phyloP scores from a whole-genome alignment of 2,888 invertebrate species.

The Scotopteryx bipunctaria region DNA sequence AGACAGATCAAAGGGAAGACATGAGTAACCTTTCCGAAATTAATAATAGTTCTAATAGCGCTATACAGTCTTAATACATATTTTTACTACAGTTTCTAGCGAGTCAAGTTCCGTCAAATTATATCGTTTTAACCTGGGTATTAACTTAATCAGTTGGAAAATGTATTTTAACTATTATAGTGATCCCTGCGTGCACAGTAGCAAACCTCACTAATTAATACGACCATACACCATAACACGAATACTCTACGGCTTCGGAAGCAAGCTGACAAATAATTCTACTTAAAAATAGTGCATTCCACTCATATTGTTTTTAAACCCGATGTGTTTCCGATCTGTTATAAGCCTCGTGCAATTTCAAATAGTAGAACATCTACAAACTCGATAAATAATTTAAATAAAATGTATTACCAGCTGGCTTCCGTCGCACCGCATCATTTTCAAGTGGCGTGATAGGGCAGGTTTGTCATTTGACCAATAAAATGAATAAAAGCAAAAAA shows the following conservation, averaged over 20 bases:
- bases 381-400: slow-evolving; percentile 1
- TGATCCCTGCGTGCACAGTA: not conserved
- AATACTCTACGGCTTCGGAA: slow-evolving; percentile 16
- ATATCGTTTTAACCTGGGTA: no score
- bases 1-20: no score
- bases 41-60: no score
- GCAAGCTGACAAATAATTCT: slow-evolving; percentile 15
- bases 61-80: no score
- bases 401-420: slow-evolving; percentile 19
- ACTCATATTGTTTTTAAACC: not conserved
- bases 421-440: slow-evolving; percentile 19
- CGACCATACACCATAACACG: not conserved
- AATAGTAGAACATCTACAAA: slow-evolving; percentile 4
- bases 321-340: no score
- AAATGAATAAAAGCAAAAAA: slow-evolving; percentile 7
- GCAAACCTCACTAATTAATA: not conserved
- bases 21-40: no score
- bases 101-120: no score
- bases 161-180: no score
- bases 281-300: not conserved
- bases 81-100: no score
- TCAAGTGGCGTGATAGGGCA: slow-evolving; percentile 12
- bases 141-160: no score
- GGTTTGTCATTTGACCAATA: slow-evolving; percentile 12
- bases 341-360: slow-evolving; percentile 15